These are phyloP conservation scores for Sebastes oblongus DNA, from an alignment of 2,797 vertebrate species.

Conservation along the genomic window DNA sequence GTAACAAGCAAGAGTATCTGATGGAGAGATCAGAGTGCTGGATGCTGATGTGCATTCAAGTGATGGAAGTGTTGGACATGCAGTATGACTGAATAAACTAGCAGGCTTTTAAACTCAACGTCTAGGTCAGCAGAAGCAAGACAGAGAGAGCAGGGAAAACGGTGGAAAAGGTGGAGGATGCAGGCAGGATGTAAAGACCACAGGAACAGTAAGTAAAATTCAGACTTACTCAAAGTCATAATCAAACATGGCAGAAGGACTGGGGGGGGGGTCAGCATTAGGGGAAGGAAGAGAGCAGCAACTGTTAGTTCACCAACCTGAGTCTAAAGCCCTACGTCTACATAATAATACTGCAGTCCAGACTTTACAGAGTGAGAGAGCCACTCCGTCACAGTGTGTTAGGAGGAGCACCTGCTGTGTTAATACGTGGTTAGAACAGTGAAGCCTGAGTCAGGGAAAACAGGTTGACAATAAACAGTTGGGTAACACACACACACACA, in stretches of 20 bases:
- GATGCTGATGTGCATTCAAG: slow-evolving; percentile 35
- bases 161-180: slow-evolving; percentile 32
- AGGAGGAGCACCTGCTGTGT: slow-evolving; percentile 41
- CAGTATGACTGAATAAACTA: slow-evolving; percentile 37
- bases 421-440: slow-evolving; percentile 33
- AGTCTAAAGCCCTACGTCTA: slow-evolving; percentile 44
- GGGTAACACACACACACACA: background rate
- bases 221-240: slow-evolving; percentile 99
- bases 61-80: slow-evolving; percentile 55
- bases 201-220: slow-evolving; percentile 89
- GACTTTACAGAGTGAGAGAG: slow-evolving; percentile 37
- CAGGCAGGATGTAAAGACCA: slow-evolving; percentile 74
- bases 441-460: slow-evolving; percentile 9
- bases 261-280: slow-evolving; percentile 94
- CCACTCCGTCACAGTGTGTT: slow-evolving; percentile 13
- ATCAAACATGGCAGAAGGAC: slow-evolving; percentile 99
- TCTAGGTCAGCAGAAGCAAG: slow-evolving; percentile 30
- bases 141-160: slow-evolving; percentile 6
- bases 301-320: slow-evolving; percentile 90
- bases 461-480: background rate
- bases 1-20: slow-evolving; percentile 30
- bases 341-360: slow-evolving; percentile 38
- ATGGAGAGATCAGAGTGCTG: slow-evolving; percentile 16
- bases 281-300: slow-evolving; percentile 94
- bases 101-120: slow-evolving; percentile 36